These are phyloP conservation scores for Drosophila paulistorum DNA, from an alignment of 1,140 invertebrate species.

Conservation along the genomic window DNA sequence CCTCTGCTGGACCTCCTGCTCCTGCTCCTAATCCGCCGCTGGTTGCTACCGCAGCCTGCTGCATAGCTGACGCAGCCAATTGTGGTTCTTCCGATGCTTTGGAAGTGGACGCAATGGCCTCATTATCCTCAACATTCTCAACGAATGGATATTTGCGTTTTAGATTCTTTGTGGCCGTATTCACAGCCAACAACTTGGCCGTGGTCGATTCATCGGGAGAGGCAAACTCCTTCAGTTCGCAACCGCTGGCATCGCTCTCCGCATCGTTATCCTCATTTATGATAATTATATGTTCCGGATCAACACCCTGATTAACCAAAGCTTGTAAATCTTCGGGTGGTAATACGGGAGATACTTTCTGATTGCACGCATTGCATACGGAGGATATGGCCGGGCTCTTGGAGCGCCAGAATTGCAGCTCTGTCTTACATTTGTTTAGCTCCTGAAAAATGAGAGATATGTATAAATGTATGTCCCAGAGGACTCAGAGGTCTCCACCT, in stretches of 20 bases:
- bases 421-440: slow-evolving; percentile 94
- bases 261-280: slow-evolving; percentile 62
- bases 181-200: slow-evolving; percentile 72
- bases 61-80: neutral
- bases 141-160: slow-evolving; percentile 64
- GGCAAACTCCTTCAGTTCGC: slow-evolving; percentile 53
- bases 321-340: slow-evolving; percentile 86
- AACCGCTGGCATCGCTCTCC: slow-evolving; percentile 43
- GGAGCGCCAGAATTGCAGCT: slow-evolving; percentile 94
- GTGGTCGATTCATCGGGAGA: slow-evolving; percentile 75
- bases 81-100: slow-evolving; percentile 36
- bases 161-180: slow-evolving; percentile 59
- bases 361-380: slow-evolving; percentile 85
- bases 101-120: slow-evolving; percentile 67
- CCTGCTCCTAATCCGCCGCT: slow-evolving; percentile 8
- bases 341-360: slow-evolving; percentile 84
- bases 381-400: slow-evolving; percentile 89
- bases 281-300: slow-evolving; percentile 84
- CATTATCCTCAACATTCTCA: slow-evolving; percentile 51
- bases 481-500: slow-evolving; percentile 13
- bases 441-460: slow-evolving; percentile 84
- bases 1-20: neutral
- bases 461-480: too few relatives aligned
- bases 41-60: neutral
- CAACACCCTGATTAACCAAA: slow-evolving; percentile 86